Percentiles rank a stretch among this genome's conserved stretches.
These are phyloP conservation scores for Hydrophis major DNA, from an alignment of 2,797 vertebrate species.

Conservation along the genomic window DNA sequence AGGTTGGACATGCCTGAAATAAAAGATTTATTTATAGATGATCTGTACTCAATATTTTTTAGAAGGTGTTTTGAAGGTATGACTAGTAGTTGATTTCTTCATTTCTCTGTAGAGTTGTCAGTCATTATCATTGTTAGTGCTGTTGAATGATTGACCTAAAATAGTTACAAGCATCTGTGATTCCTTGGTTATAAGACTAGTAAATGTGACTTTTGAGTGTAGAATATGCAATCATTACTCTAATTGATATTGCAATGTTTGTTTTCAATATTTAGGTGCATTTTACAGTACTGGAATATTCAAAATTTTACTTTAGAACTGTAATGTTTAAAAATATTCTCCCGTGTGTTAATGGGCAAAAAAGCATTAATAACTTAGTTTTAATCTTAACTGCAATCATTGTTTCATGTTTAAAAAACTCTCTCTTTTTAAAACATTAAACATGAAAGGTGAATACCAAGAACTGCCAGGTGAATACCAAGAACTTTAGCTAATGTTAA, in stretches of 20 bases:
- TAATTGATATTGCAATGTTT: neutral
- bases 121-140: neutral
- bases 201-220: neutral
- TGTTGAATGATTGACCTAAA: neutral
- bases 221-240: neutral
- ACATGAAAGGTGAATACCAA: neutral
- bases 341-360: neutral
- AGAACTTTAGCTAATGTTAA: neutral
- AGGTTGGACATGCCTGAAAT: neutral
- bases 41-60: neutral
- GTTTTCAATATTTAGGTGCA: neutral
- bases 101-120: neutral
- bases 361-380: neutral
- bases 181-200: neutral
- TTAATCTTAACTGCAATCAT: neutral
- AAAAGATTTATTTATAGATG: neutral
- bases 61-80: neutral
- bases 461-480: neutral
- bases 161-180: neutral
- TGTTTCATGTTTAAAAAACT: neutral
- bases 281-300: neutral
- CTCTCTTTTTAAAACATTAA: constrained; percentile 2
- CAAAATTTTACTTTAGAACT: neutral
- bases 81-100: neutral
- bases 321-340: neutral